Evolutionary conservation across 2,113 vertebrate genomes (phyloP).

Genomic region (Rhipidura dahli): DNA sequence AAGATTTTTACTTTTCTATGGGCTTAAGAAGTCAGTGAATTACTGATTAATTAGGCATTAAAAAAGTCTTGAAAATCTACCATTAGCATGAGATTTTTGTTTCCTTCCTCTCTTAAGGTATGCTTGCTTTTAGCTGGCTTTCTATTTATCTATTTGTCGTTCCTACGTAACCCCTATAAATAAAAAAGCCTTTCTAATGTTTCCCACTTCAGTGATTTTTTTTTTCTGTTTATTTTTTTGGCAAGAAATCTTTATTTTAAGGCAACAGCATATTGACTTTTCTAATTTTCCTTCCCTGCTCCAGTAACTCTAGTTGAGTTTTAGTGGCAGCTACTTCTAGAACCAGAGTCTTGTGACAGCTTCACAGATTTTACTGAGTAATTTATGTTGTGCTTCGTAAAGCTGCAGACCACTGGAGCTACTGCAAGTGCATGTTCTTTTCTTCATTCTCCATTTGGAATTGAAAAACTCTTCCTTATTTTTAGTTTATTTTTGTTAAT

Average conservation of each 20-base stretch:
- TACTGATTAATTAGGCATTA: neutral
- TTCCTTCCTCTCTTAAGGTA: neutral
- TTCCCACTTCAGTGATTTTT: neutral
- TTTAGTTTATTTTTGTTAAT: conserved; percentile 10
- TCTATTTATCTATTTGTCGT: neutral
- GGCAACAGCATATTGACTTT: neutral
- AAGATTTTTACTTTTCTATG: neutral
- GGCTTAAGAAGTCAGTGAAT: neutral
- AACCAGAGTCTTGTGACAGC: neutral
- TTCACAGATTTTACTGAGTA: neutral
- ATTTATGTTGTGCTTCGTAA: neutral
- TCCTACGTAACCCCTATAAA: neutral
- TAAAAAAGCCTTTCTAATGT: neutral
- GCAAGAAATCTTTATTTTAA: neutral
- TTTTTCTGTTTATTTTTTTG: neutral
- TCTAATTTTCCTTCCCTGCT: neutral
- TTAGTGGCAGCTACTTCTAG: neutral
- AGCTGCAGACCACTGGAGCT: neutral
- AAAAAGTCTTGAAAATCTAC: neutral
- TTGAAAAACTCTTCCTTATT: conserved; percentile 1
- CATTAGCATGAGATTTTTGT: neutral
- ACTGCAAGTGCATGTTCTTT: neutral
- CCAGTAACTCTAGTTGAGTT: neutral
- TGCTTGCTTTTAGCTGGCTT: neutral
- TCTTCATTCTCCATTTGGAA: neutral